Evolutionary conservation across 64 coral and sea anemone species (phyloP).

Genomic region (Montipora capricornis): DNA sequence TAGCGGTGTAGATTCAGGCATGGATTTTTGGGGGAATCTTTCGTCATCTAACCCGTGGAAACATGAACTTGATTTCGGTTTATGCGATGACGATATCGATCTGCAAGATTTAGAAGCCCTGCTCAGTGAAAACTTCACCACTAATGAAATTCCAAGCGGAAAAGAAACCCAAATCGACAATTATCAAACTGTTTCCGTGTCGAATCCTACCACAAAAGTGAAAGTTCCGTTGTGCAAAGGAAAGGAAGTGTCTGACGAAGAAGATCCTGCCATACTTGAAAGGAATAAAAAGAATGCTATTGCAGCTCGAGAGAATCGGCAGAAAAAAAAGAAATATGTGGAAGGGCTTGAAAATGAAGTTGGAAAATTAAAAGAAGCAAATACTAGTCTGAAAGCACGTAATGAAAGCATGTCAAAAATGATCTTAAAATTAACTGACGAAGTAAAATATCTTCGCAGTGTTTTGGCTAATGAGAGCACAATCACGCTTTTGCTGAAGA

Average conservation of each 20-base stretch:
- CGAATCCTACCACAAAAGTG: neutral
- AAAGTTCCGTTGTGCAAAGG: neutral
- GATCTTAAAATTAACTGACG: slow-evolving; percentile 61
- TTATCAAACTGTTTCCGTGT: too few species aligned
- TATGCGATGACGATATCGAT: slow-evolving; percentile 16
- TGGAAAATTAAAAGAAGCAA: slow-evolving; percentile 64
- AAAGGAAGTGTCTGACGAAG: neutral
- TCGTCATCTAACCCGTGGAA: neutral
- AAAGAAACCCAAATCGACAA: neutral
- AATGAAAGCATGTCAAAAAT: slow-evolving; percentile 32
- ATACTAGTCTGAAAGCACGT: slow-evolving; percentile 45
- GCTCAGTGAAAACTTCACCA: neutral
- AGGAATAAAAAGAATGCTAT: slow-evolving; percentile 88
- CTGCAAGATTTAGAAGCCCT: slow-evolving; percentile 22
- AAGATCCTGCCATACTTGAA: slow-evolving; percentile 49
- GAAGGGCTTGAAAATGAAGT: slow-evolving; percentile 72
- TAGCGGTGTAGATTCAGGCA: slow-evolving; percentile 53
- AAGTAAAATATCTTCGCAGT: slow-evolving; percentile 79
- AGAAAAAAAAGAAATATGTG: slow-evolving; percentile 91
- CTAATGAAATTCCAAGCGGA: neutral
- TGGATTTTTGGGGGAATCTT: slow-evolving; percentile 39
- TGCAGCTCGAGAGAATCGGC: slow-evolving; percentile 86
- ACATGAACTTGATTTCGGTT: neutral
- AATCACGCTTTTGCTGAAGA: slow-evolving; percentile 75
- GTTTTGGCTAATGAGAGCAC: slow-evolving; percentile 88